Conservation (phyloP, 2,797 vertebrate genomes). For the Diglossa cyanea region DNA sequence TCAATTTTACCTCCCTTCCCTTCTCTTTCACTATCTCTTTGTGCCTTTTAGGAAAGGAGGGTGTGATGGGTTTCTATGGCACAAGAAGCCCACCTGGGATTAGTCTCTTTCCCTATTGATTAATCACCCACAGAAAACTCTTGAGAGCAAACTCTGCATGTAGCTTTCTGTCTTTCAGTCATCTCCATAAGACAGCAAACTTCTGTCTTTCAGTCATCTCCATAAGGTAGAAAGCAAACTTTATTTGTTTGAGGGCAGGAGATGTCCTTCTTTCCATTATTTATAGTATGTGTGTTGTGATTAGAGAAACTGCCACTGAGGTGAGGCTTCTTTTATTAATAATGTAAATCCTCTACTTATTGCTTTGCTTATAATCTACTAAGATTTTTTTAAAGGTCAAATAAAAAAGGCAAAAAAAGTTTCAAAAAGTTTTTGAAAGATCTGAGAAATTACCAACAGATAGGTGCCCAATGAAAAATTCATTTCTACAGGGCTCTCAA, state of each 20-base stretch:
- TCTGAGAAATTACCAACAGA: conserved; percentile 44
- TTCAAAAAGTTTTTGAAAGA: conserved; percentile 63
- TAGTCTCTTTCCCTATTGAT: background rate
- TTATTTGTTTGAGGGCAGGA: background rate
- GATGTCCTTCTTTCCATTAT: conserved; percentile 23
- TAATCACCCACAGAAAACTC: background rate
- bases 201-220: background rate
- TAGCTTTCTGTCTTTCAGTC: background rate
- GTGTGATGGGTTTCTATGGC: background rate
- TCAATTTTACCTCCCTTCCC: background rate
- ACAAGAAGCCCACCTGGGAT: background rate
- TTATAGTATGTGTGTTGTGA: background rate
- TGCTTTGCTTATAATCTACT: conserved; percentile 63
- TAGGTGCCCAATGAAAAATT: background rate
- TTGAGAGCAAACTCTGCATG: background rate
- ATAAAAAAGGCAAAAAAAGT: conserved; percentile 49
- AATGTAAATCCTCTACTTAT: conserved; percentile 50
- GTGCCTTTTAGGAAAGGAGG: background rate
- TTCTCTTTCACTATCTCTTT: background rate
- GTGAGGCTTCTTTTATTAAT: conserved; percentile 50
- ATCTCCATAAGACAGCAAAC: background rate
- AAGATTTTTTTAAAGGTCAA: background rate
- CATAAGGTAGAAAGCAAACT: background rate
- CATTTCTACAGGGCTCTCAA: background rate
- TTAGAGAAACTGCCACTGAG: conserved; percentile 27